Conservation (phyloP, 2,888 invertebrate genomes). For the Drosophila flavopinicola region DNA sequence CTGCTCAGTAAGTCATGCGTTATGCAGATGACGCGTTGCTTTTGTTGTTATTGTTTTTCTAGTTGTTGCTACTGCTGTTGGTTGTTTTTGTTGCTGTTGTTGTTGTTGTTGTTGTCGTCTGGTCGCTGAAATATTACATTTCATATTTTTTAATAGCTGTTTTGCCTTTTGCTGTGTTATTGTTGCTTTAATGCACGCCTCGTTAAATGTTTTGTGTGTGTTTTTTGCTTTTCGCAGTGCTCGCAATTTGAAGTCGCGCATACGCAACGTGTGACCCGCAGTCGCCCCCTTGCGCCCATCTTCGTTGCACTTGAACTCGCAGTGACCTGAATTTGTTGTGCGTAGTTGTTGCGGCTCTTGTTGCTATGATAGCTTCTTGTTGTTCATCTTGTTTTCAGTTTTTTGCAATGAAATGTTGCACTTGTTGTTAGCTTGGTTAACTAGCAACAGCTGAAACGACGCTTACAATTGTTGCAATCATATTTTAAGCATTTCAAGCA, state of each 20-base stretch:
- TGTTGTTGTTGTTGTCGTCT: conserved; percentile 26
- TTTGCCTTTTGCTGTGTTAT: conserved; percentile 29
- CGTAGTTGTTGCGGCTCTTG: conserved; percentile 25
- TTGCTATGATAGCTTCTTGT: conserved; percentile 35
- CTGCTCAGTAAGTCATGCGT: conserved; percentile 62
- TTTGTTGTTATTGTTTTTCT: conserved; percentile 27
- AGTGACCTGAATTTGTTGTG: conserved; percentile 49
- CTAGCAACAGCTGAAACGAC: conserved; percentile 31
- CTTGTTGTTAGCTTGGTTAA: conserved; percentile 68
- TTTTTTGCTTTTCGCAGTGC: conserved; percentile 17
- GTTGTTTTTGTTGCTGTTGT: conserved; percentile 17
- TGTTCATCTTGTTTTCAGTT: conserved; percentile 26
- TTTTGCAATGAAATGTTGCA: conserved; percentile 44
- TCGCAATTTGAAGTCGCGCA: conserved; percentile 66
- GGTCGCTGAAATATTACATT: conserved; percentile 67
- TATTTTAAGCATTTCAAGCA: conserved; percentile 34
- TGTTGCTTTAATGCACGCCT: conserved; percentile 70
- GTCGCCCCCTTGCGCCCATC: conserved; percentile 17
- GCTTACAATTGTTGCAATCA: conserved; percentile 28
- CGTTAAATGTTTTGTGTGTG: conserved; percentile 67
- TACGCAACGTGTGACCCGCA: conserved; percentile 70
- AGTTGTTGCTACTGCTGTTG: conserved; percentile 16
- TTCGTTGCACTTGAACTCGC: conserved; percentile 66
- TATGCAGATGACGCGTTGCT: conserved; percentile 72
- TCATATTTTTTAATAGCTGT: conserved; percentile 64